Evolutionary conservation across 2,797 vertebrate species (phyloP).

Genomic region (Myotis findleyi): DNA sequence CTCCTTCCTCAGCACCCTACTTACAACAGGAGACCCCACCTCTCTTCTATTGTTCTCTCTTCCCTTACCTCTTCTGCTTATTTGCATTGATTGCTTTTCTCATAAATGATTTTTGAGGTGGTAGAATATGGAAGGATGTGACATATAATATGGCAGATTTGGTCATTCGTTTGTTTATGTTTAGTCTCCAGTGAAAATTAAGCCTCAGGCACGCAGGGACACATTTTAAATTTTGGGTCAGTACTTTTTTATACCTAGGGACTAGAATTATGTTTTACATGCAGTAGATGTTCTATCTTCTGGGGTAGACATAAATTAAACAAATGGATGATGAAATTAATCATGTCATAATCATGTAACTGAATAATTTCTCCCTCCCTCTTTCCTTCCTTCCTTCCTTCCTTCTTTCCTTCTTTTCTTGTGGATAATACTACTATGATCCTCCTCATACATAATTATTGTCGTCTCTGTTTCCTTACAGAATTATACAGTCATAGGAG

Average conservation of each 20-base stretch:
- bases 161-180: constrained; percentile 15
- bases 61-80: not conserved
- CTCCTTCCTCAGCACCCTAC: not conserved
- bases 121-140: not conserved
- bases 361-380: not conserved
- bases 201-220: not conserved
- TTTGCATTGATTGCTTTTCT: not conserved
- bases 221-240: constrained; percentile 35
- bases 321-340: not conserved
- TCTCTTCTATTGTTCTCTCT: not conserved
- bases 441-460: not conserved
- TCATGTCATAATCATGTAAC: not conserved
- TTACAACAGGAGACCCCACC: not conserved
- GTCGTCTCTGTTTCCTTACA: not conserved
- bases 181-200: not conserved
- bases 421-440: not conserved
- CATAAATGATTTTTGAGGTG: not conserved
- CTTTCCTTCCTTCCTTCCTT: not conserved
- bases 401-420: not conserved
- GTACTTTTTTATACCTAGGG: not conserved
- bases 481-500: not conserved
- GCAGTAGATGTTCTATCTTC: not conserved
- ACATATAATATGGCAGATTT: not conserved
- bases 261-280: constrained; percentile 17
- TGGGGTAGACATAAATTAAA: not conserved